Base-by-base conservation (phyloP, 1,140 invertebrate species). In the Mylabris phalerata region DNA sequence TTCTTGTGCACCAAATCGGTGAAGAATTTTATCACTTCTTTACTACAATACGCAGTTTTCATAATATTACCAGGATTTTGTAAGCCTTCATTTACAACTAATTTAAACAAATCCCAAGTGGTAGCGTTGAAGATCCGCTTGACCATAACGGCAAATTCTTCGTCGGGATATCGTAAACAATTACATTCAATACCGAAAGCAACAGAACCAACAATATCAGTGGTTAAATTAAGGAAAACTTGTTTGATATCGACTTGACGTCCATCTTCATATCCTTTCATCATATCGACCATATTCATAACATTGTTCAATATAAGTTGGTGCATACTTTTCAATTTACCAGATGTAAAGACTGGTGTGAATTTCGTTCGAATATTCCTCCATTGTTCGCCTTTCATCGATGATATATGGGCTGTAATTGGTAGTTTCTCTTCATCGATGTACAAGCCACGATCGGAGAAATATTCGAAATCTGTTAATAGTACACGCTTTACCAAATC, bases 161-260 rank as follows among this genome's bases (percentile, higher is more conserved):
- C 71, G 26, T 75, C 56, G 0, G 70, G 62, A 58, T 72, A 54
- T 24, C 63, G 63, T 48, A 79, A 67, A 9, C 74, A 75, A 55
- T 79, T 72, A 4, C 72, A 73, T 27, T 79, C 70, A 2, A 79
- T 64, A 11, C 79, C 80, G 62, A 80, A 80, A 25, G 73, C 75
- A 6, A 38, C 45, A 44, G 74, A 74, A 41, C 41, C 59, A 3
- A 61, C 55, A 26, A 61, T 42, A 48, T 61, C 59, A 3, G 59
- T 61, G 2, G 54, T 56, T 11, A 46, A 61, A 9, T 48, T 9
- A 25, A 44, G 39, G n/a, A 52, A 41, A 6, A 57, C 9, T 24
- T 61, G 52, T 41, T 57, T 57, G 11, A 60, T 55, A 32, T 55
- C 52, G 0, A 57, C 44, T 46, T 26, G 45, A 5, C 4, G 9